phyloP scores from a whole-genome alignment of 1,140 invertebrate species.

The Aphaenogaster ashmeadi region DNA sequence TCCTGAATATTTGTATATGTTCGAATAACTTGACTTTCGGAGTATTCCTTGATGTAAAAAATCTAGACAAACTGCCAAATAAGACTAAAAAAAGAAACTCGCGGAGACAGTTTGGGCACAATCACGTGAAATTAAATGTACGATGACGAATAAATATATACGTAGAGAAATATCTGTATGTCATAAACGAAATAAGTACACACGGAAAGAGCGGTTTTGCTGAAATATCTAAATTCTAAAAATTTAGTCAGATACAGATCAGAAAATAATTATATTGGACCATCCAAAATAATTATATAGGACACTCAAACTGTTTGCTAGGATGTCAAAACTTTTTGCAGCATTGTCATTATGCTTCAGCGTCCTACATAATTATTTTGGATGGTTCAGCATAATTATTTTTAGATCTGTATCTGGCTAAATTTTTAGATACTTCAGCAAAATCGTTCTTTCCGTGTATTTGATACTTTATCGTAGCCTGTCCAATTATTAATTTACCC shows the following conservation, averaged over 20 bases:
- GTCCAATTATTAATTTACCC: neutral
- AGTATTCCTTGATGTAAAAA: neutral
- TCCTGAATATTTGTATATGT: neutral
- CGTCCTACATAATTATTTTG: too few species aligned
- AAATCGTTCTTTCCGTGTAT: neutral
- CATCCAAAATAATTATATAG: too few species aligned
- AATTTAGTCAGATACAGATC: too few species aligned
- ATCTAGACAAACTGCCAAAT: neutral
- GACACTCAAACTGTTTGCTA: too few species aligned
- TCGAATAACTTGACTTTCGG: neutral
- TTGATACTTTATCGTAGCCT: neutral
- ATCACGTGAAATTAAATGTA: slow-evolving; percentile 1
- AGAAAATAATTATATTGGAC: too few species aligned
- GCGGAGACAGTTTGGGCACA: neutral
- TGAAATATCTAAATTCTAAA: too few species aligned
- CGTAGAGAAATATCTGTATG: neutral
- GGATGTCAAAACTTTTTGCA: too few species aligned
- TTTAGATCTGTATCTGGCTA: too few species aligned
- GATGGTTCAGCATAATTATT: too few species aligned
- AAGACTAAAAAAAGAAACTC: neutral
- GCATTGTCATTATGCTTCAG: too few species aligned
- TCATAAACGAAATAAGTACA: neutral
- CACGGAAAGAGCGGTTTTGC: too few species aligned
- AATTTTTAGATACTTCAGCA: too few species aligned
- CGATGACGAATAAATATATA: neutral